A percentile compares a stretch with the other conserved stretches of the same genome.
phyloP scores from a whole-genome alignment of 2,888 invertebrate species.

The Temnothorax rugatulus region DNA sequence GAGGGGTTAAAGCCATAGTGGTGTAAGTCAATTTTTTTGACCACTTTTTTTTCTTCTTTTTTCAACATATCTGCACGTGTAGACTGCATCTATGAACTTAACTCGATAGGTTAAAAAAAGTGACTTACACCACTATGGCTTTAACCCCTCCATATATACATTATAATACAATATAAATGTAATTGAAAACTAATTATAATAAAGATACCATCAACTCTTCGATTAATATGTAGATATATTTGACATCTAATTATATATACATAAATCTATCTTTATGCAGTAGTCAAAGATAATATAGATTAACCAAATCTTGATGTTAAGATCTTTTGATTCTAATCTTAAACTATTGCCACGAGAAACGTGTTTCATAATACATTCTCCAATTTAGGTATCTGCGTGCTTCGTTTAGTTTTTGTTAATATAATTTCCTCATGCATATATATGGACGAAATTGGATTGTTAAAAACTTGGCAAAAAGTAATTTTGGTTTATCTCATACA shows the following conservation, averaged over 20 bases:
- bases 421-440: background rate
- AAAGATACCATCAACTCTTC: background rate
- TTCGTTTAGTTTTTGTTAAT: background rate
- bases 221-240: background rate
- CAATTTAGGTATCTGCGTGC: background rate
- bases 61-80: no score
- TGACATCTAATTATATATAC: background rate
- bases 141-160: no score
- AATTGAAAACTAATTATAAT: background rate
- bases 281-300: background rate
- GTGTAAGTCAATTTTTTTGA: no score
- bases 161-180: background rate
- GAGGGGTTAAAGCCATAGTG: no score
- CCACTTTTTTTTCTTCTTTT: no score
- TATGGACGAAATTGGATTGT: background rate
- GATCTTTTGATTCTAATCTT: no score
- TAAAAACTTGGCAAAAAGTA: background rate
- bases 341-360: background rate
- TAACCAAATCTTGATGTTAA: background rate
- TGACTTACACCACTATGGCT: no score
- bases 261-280: background rate
- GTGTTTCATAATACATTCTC: conserved; percentile 20
- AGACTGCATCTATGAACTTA: no score
- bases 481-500: background rate
- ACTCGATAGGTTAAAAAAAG: no score